These are phyloP conservation scores for Lasioglossum calceatum DNA, from an alignment of 2,888 invertebrate species.

Conservation along the genomic window DNA sequence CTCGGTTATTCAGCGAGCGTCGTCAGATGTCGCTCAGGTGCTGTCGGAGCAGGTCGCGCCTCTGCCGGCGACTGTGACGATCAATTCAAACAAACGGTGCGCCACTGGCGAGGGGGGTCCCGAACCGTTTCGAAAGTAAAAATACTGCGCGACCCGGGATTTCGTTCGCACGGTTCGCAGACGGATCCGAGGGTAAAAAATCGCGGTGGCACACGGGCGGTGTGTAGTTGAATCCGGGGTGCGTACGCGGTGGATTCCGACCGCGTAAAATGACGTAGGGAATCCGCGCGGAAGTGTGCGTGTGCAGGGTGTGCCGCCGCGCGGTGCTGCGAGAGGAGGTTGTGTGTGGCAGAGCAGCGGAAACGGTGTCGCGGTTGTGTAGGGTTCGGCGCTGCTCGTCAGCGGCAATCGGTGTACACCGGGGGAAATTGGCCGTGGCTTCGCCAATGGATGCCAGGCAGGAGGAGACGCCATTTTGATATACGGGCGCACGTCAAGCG, in stretches of 20 bases:
- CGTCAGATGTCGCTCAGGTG: conserved; percentile 52
- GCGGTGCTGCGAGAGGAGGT: conserved; percentile 54
- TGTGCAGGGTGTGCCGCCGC: conserved; percentile 66
- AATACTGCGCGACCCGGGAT: conserved; percentile 80
- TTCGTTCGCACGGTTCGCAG: conserved; percentile 60
- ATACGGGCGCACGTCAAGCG: conserved; percentile 82
- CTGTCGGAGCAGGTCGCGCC: conserved; percentile 50
- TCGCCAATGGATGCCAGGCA: conserved; percentile 81
- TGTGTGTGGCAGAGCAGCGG: conserved; percentile 53
- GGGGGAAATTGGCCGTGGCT: conserved; percentile 77
- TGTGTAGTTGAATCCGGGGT: conserved; percentile 46
- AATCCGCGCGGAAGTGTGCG: conserved; percentile 36
- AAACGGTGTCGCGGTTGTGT: conserved; percentile 67
- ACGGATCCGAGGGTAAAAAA: conserved; percentile 63
- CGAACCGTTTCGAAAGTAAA: conserved; percentile 81
- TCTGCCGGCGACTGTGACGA: conserved; percentile 48
- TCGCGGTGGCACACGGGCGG: conserved; percentile 53
- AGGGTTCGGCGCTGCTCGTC: conserved; percentile 63
- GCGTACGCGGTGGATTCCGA: conserved; percentile 48
- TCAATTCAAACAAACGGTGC: conserved; percentile 69
- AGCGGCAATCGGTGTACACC: conserved; percentile 67
- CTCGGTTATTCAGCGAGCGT: neutral
- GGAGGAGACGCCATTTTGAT: conserved; percentile 83
- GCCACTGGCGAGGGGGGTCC: conserved; percentile 65
- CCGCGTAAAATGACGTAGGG: conserved; percentile 70